Conservation (phyloP, 2,797 vertebrate genomes). For the Anguilla obscura region DNA sequence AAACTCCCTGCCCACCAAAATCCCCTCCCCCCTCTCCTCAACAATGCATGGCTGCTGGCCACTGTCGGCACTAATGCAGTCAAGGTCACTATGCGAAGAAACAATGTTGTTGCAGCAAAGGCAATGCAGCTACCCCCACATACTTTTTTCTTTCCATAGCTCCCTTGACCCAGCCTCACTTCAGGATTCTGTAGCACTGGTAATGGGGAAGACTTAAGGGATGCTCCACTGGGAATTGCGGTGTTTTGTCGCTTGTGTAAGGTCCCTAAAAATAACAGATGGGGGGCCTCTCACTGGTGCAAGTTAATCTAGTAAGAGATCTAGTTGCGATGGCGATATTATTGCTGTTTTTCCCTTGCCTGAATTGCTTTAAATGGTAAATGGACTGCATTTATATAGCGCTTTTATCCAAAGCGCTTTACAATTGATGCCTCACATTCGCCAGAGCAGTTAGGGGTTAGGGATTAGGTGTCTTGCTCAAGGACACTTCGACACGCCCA, state of each 20-base stretch:
- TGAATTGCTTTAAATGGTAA: conserved; percentile 50
- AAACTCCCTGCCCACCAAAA: background rate
- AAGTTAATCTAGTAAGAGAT: conserved; percentile 38
- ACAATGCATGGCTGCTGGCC: background rate
- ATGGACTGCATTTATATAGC: too few species aligned
- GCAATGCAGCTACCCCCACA: background rate
- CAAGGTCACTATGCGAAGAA: background rate
- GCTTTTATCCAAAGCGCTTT: too few species aligned
- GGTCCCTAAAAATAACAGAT: conserved; percentile 41
- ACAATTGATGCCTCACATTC: too few species aligned
- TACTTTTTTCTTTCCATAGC: background rate
- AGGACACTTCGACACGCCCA: too few species aligned
- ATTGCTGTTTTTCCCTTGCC: conserved; percentile 31
- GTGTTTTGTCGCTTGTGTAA: conserved; percentile 52
- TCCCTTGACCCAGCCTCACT: conserved; percentile 21
- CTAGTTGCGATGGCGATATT: conserved; percentile 1
- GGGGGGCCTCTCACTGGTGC: conserved; percentile 49
- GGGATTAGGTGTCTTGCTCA: too few species aligned
- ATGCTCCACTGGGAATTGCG: conserved; percentile 46
- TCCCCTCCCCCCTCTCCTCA: background rate
- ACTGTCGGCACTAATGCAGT: background rate
- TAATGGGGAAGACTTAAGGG: conserved; percentile 54
- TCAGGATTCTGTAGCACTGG: conserved; percentile 49
- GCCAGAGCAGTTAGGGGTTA: too few species aligned
- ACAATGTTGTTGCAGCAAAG: background rate